Percentiles rank a stretch among this genome's conserved stretches.
Evolutionary conservation across 2,888 invertebrate genomes (phyloP).

Genomic region (Thecocarcelia acutangulata): DNA sequence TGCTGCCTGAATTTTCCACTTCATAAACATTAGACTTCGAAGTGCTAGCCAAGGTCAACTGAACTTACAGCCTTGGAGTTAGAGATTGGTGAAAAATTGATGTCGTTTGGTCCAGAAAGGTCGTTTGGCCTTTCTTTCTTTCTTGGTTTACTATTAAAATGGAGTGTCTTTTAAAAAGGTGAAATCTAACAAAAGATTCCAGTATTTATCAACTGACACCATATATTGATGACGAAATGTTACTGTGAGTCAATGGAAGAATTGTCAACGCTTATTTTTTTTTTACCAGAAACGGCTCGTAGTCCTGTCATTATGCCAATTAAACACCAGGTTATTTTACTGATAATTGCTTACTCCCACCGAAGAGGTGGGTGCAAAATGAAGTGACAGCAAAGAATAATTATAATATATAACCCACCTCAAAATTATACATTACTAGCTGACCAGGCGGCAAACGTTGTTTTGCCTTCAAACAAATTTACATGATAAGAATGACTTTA

Average conservation of each 20-base stretch:
- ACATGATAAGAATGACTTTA: no score
- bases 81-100: constrained; percentile 25
- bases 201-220: constrained; percentile 30
- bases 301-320: constrained; percentile 44
- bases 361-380: no score
- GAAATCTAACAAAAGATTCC: neutral
- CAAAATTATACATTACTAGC: no score
- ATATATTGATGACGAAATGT: constrained; percentile 44
- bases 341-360: constrained; percentile 33
- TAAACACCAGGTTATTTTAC: constrained; percentile 2
- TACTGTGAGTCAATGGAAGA: constrained; percentile 9
- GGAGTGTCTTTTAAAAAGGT: constrained; percentile 2
- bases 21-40: constrained; percentile 1
- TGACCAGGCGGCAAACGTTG: no score
- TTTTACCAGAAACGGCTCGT: constrained; percentile 48
- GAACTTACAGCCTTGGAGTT: constrained; percentile 53
- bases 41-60: neutral
- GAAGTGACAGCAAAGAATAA: no score
- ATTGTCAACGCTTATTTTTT: constrained; percentile 54
- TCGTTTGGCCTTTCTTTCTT: no score
- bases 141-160: neutral
- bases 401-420: no score
- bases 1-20: constrained; percentile 18
- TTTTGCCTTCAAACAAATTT: no score
- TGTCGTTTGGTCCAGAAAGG: constrained; percentile 31